Conservation (phyloP, 2,888 invertebrate genomes). For the Sylvicola cinctus region DNA sequence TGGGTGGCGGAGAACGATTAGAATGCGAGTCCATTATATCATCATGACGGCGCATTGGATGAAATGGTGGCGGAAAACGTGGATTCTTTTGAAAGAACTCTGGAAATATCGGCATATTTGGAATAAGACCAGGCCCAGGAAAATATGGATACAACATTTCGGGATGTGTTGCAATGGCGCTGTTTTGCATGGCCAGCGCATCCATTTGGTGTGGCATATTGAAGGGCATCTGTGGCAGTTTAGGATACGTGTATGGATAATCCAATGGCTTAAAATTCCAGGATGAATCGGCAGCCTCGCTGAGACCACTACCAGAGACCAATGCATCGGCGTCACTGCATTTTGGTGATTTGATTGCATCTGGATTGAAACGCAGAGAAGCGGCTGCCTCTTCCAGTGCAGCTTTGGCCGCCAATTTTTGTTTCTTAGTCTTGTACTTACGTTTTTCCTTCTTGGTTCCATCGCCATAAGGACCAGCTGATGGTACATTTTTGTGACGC, state of each 20-base stretch:
- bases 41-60: not conserved
- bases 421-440: no score
- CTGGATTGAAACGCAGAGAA: no score
- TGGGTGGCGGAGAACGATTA: constrained; percentile 1
- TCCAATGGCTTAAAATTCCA: constrained; percentile 6
- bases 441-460: no score
- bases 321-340: no score
- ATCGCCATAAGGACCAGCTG: no score
- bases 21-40: not conserved
- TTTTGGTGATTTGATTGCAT: no score
- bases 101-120: constrained; percentile 31
- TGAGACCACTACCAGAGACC: no score
- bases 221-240: constrained; percentile 6
- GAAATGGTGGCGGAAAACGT: constrained; percentile 9
- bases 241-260: constrained; percentile 11
- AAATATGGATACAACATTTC: constrained; percentile 18
- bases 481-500: no score
- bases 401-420: no score
- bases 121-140: constrained; percentile 33
- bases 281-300: not conserved
- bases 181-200: constrained; percentile 4
- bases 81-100: constrained; percentile 11
- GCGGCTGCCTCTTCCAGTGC: no score
- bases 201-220: constrained; percentile 9
- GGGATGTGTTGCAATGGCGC: no score